A percentile compares a stretch with the other conserved stretches of the same genome.
Evolutionary conservation across 2,113 vertebrate genomes (phyloP).

Genomic region (Galemys pyrenaicus): DNA sequence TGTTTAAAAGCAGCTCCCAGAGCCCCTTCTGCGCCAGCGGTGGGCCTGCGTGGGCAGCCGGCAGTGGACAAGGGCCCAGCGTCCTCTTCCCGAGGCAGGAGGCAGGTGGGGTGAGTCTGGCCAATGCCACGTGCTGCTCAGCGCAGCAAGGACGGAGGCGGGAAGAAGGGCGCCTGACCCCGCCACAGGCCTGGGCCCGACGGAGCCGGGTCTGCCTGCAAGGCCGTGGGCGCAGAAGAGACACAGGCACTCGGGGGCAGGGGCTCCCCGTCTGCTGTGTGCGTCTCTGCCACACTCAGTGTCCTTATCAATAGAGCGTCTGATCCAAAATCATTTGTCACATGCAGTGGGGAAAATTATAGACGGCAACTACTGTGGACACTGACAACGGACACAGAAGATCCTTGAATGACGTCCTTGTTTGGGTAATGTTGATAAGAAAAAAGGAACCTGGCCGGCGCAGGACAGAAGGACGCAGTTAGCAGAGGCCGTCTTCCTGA

Average conservation of each 20-base stretch:
- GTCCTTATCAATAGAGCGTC: background rate
- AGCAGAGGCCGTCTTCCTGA: no score
- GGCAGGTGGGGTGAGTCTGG: background rate
- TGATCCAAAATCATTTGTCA: no score
- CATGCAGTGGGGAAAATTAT: background rate
- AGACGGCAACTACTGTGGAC: background rate
- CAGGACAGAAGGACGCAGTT: no score
- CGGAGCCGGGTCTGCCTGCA: no score
- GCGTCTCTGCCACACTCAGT: background rate
- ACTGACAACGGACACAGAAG: background rate
- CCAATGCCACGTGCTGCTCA: rapidly evolving
- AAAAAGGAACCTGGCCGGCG: no score
- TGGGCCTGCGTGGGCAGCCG: background rate
- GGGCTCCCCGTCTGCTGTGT: background rate
- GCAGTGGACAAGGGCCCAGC: background rate
- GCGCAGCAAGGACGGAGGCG: no score
- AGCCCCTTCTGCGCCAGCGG: background rate
- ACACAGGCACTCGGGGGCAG: background rate
- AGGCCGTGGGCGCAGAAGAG: background rate
- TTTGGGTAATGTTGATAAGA: no score
- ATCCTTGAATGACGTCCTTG: no score
- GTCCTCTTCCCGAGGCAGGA: background rate
- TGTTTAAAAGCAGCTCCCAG: background rate
- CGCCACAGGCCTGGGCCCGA: no score
- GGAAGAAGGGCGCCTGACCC: no score